These are phyloP conservation scores for Pogonocichla stellata DNA, from an alignment of 2,113 vertebrate genomes.

Conservation along the genomic window DNA sequence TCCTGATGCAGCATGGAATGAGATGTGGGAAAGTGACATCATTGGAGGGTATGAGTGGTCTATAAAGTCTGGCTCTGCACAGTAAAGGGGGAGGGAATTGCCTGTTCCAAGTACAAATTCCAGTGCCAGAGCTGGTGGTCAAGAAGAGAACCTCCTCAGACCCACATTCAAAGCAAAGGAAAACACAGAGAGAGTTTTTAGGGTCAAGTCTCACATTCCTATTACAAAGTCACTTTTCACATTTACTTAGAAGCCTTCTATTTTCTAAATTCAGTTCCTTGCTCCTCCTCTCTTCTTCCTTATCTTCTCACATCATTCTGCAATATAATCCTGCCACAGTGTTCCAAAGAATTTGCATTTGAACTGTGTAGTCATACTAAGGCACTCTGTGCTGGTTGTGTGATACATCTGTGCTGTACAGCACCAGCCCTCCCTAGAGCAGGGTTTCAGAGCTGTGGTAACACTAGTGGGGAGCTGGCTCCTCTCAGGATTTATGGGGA, in stretches of 20 bases:
- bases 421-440: neutral
- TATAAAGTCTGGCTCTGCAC: neutral
- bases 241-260: neutral
- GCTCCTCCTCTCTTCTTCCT: neutral
- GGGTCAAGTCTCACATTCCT: neutral
- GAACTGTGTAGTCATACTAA: neutral
- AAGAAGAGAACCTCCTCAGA: neutral
- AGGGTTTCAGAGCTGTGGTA: rapidly evolving
- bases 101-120: neutral
- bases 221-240: neutral
- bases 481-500: rapidly evolving
- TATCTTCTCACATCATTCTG: neutral
- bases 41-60: rapidly evolving
- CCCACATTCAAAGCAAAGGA: neutral
- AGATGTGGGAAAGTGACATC: neutral
- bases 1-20: neutral
- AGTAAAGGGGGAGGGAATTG: neutral
- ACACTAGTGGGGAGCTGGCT: neutral
- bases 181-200: neutral
- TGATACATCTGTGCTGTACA: neutral
- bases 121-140: neutral
- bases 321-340: neutral
- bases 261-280: neutral
- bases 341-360: neutral
- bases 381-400: neutral